Conservation (phyloP, 2,113 vertebrate species). For the Corydoras maculifer region DNA sequence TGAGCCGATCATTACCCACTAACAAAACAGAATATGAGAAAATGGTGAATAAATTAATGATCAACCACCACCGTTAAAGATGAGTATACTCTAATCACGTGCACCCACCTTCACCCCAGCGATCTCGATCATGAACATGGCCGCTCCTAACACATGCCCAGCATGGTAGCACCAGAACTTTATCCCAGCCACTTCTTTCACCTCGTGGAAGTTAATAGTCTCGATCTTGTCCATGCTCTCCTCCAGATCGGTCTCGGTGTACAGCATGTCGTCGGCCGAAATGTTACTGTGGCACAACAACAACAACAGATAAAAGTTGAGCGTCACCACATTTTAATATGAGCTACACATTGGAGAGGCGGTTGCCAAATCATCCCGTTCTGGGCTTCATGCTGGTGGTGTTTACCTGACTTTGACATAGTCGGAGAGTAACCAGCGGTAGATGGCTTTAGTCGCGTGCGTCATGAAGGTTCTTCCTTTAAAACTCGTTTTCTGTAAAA, state of each 20-base stretch:
- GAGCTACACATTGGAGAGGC: too few species aligned
- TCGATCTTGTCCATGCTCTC: constrained; percentile 99
- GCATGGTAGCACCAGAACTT: constrained; percentile 99
- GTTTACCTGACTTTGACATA: constrained; percentile 96
- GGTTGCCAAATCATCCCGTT: too few species aligned
- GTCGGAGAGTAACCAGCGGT: constrained; percentile 95
- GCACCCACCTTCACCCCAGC: constrained; percentile 88
- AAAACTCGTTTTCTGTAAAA: constrained; percentile 97
- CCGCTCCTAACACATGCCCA: constrained; percentile 90
- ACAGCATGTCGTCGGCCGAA: constrained; percentile 96
- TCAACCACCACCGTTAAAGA: too few species aligned
- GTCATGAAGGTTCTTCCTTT: constrained; percentile 99
- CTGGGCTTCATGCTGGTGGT: not conserved
- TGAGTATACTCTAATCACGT: not conserved
- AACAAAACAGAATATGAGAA: too few species aligned
- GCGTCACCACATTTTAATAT: too few species aligned
- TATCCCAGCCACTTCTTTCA: constrained; percentile 95
- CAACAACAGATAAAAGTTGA: not conserved
- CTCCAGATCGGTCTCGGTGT: constrained; percentile 93
- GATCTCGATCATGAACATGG: constrained; percentile 99
- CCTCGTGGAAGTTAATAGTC: constrained; percentile 97
- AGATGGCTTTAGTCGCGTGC: constrained; percentile 98
- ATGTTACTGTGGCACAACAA: constrained; percentile 77
- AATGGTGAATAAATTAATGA: too few species aligned
- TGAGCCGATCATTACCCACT: too few species aligned